Evolutionary conservation across 2,888 invertebrate species (phyloP).

Genomic region (Sarcophaga subvicina): DNA sequence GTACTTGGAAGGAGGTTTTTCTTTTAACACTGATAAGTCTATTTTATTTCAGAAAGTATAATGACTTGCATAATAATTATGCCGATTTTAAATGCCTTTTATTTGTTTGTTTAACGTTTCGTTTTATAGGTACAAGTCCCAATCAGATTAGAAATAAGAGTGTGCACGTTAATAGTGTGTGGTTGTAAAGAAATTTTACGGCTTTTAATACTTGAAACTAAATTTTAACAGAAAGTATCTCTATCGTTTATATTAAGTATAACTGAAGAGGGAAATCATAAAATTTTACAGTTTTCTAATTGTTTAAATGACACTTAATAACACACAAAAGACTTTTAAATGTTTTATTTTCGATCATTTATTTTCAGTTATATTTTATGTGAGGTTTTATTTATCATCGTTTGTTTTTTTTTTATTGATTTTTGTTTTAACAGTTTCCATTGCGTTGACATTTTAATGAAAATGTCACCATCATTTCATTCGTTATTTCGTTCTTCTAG

Average conservation of each 20-base stretch:
- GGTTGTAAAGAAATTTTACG: background rate
- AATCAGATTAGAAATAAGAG: slow-evolving; percentile 42
- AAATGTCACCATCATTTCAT: slow-evolving; percentile 50
- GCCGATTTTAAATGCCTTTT: slow-evolving; percentile 40
- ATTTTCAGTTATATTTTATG: background rate
- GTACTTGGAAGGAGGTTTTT: slow-evolving; percentile 22
- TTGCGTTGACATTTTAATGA: slow-evolving; percentile 57
- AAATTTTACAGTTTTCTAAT: slow-evolving; percentile 23
- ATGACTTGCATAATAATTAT: slow-evolving; percentile 56
- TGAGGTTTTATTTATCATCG: background rate
- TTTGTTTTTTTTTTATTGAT: background rate
- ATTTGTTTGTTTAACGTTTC: background rate
- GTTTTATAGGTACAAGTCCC: slow-evolving; percentile 11
- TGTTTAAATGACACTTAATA: slow-evolving; percentile 25
- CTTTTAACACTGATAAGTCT: slow-evolving; percentile 36
- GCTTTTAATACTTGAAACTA: background rate
- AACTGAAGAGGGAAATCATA: slow-evolving; percentile 6
- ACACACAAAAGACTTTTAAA: background rate
- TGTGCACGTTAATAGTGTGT: background rate
- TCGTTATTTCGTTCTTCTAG: slow-evolving; percentile 19
- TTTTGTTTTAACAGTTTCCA: slow-evolving; percentile 42
- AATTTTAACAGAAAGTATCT: background rate
- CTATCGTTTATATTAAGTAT: background rate
- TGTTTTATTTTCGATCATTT: background rate
- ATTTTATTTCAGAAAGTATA: slow-evolving; percentile 43